A percentile compares a stretch with the other conserved stretches of the same genome.
Evolutionary conservation across 2,888 invertebrate genomes (phyloP).

Genomic region (Orthonychiurus folsomi): DNA sequence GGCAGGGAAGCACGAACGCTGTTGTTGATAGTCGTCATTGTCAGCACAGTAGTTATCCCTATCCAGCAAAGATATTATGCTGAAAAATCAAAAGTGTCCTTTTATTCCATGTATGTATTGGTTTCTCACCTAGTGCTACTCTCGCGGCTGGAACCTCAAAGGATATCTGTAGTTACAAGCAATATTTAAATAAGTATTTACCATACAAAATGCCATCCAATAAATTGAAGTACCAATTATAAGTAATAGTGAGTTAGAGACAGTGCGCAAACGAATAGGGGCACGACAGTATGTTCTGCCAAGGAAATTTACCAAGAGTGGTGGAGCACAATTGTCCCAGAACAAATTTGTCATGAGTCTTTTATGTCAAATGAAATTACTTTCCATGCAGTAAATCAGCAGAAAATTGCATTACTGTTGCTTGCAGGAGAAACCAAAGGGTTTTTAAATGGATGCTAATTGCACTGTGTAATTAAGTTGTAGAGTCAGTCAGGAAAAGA

Average conservation of each 20-base stretch:
- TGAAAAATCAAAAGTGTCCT: neutral
- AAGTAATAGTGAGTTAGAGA: too few species aligned
- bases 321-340: too few species aligned
- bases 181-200: neutral
- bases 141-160: constrained; percentile 44
- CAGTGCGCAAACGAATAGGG: too few species aligned
- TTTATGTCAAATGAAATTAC: too few species aligned
- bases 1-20: constrained; percentile 50
- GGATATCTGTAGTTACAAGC: constrained; percentile 16
- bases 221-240: neutral
- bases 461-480: too few species aligned
- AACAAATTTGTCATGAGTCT: too few species aligned
- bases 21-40: constrained; percentile 52
- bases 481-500: too few species aligned
- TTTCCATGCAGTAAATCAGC: neutral
- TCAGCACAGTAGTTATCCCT: constrained; percentile 54
- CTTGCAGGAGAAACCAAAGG: neutral
- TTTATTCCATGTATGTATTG: neutral
- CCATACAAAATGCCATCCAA: neutral
- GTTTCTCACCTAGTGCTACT: constrained; percentile 51
- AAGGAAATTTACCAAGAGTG: too few species aligned
- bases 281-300: too few species aligned
- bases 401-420: neutral
- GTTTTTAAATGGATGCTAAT: neutral
- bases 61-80: constrained; percentile 29